phyloP scores from a whole-genome alignment of 2,888 invertebrate species.

The Girardia tigrina region DNA sequence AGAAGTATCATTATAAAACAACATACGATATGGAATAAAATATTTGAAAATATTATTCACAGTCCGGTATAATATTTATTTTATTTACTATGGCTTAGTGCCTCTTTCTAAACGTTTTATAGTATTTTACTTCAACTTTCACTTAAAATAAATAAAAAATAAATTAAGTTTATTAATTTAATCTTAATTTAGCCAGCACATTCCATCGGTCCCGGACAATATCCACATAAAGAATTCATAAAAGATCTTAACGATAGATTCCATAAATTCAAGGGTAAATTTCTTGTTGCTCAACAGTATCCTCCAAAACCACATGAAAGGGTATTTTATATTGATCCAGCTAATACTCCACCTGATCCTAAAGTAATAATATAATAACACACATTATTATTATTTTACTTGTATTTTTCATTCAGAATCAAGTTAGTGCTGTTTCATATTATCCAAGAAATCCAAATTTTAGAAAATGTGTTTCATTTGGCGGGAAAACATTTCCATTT shows the following conservation, averaged over 20 bases:
- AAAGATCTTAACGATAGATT: background rate
- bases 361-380: background rate
- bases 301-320: background rate
- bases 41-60: no score
- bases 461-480: background rate
- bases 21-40: no score
- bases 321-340: background rate
- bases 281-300: background rate
- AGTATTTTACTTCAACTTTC: no score
- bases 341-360: background rate
- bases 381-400: background rate
- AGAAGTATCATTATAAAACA: no score
- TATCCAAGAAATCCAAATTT: constrained; percentile 6
- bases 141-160: no score
- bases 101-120: no score
- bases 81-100: no score
- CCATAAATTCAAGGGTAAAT: background rate
- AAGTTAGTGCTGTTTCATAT: background rate
- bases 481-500: background rate
- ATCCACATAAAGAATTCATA: constrained; percentile 17
- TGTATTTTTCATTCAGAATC: background rate
- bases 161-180: no score
- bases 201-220: constrained; percentile 14
- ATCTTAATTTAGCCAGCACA: background rate
- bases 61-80: no score